Evolutionary conservation across 1,140 invertebrate genomes (phyloP), one percentile per base, ranked within the genome.

Genomic region (Dufourea novaeangliae): DNA sequence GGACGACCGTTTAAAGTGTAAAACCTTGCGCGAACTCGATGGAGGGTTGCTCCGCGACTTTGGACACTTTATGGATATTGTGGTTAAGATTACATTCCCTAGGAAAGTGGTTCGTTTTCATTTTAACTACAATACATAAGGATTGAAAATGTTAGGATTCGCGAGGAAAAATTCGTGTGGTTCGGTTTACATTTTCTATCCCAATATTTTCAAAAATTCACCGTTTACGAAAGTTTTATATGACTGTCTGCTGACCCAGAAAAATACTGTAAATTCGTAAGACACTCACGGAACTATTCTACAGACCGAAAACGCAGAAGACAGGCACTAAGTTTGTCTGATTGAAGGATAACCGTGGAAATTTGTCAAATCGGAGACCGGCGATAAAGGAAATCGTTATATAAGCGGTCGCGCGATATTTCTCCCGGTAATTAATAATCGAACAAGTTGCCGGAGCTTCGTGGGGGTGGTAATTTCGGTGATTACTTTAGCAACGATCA

Each of bases 401-500:
- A 66, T 66, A 74, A 74, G n/a, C 61, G 71, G 11, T 17, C 46
- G n/a, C 22, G 17, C 66, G 32, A 22, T 44, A 25, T 56, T 69
- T 59, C 54, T 34, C 54, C 4, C 22, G 39, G 64, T 76, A 76
- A 76, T 76, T 76, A 76, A 69, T 76, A 69, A 76, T 25, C 54
- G 73, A 76, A 76, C 73, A 59, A 76, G 73, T 76, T 76, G 54
- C 54, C 29, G 34, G 29, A 27, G 73, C 39, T 46, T 29, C 25
- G n/a, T n/a, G n/a, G n/a, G 64, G 17, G 64, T 17, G 64, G 20
- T 76, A 76, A 69, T 69, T 76, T 76, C 64, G 64, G 54, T 69
- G 73, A 76, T 68, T 76, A 76, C 73, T 76, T 76, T 37, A 39
- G 22, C 64, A 59, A 59, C 64, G 73, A 76, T 76, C 68, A 76